phyloP scores from a whole-genome alignment of 2,113 vertebrate species.

The Thunnus maccoyii region DNA sequence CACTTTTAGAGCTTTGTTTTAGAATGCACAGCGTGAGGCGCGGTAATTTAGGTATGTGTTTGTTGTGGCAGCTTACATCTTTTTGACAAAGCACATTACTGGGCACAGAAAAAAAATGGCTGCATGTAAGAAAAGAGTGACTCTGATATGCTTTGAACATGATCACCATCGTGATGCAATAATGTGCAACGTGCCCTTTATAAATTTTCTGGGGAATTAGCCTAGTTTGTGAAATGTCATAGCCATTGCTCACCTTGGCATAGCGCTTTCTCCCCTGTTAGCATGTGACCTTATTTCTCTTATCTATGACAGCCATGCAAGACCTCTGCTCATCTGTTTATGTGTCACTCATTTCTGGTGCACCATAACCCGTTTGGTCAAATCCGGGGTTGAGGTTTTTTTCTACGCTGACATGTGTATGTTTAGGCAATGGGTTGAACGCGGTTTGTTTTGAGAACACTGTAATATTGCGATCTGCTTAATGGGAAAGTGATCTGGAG shows the following conservation, averaged over 20 bases:
- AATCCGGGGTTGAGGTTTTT: constrained; percentile 42
- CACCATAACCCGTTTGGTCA: constrained; percentile 13
- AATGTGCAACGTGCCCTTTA: constrained; percentile 78
- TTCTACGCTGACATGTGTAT: not conserved
- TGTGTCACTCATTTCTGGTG: constrained; percentile 60
- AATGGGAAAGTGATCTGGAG: constrained; percentile 65
- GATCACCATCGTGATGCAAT: constrained; percentile 73
- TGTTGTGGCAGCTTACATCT: constrained; percentile 34
- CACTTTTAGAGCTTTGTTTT: constrained; percentile 47
- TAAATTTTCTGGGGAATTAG: constrained; percentile 79
- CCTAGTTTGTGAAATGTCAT: constrained; percentile 83
- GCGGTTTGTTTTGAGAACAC: constrained; percentile 54
- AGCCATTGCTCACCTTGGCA: constrained; percentile 78
- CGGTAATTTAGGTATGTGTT: constrained; percentile 40
- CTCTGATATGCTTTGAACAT: constrained; percentile 53
- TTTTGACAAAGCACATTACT: constrained; percentile 37
- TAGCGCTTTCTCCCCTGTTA: constrained; percentile 74
- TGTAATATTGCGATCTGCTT: constrained; percentile 45
- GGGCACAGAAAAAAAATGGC: constrained; percentile 14
- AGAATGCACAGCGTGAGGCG: constrained; percentile 35
- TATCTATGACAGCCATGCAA: constrained; percentile 79
- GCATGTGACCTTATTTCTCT: constrained; percentile 81
- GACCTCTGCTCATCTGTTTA: constrained; percentile 69
- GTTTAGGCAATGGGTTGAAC: no score
- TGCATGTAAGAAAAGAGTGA: constrained; percentile 20